Conservation (phyloP, 92 coral and sea anemone species). For the Bergia sp. region DNA sequence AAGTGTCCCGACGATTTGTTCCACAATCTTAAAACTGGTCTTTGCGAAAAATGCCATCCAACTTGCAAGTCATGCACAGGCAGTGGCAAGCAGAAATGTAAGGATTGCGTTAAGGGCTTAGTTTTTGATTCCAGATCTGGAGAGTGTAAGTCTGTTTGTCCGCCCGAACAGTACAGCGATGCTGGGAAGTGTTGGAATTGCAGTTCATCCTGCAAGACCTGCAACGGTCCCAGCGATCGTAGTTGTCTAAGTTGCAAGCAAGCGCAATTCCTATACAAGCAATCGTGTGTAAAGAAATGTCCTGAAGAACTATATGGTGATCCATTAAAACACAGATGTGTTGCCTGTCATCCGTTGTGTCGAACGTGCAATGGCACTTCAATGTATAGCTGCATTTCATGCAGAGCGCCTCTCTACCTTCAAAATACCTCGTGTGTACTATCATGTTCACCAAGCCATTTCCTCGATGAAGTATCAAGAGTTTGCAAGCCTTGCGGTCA, state of each 20-base stretch:
- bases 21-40: constrained; percentile 66
- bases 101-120: constrained; percentile 72
- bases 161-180: constrained; percentile 59
- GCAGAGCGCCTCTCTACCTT: constrained; percentile 71
- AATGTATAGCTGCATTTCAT: constrained; percentile 64
- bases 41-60: constrained; percentile 92
- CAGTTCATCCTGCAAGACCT: constrained; percentile 72
- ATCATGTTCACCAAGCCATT: constrained; percentile 74
- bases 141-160: constrained; percentile 71
- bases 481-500: constrained; percentile 74
- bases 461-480: constrained; percentile 57
- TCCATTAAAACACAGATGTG: constrained; percentile 59
- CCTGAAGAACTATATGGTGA: constrained; percentile 64
- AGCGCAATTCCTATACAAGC: constrained; percentile 57
- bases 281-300: constrained; percentile 75
- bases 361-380: constrained; percentile 75
- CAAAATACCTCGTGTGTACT: constrained; percentile 79
- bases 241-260: constrained; percentile 79
- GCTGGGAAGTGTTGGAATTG: constrained; percentile 68
- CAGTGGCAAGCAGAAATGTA: constrained; percentile 64
- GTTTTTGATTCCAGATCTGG: constrained; percentile 43
- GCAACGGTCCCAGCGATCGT: constrained; percentile 73
- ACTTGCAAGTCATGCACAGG: constrained; percentile 77
- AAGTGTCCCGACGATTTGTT: constrained; percentile 74
- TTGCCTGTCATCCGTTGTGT: constrained; percentile 83